Evolutionary conservation across 2,888 invertebrate species (phyloP).

Genomic region (Empis stercorea): DNA sequence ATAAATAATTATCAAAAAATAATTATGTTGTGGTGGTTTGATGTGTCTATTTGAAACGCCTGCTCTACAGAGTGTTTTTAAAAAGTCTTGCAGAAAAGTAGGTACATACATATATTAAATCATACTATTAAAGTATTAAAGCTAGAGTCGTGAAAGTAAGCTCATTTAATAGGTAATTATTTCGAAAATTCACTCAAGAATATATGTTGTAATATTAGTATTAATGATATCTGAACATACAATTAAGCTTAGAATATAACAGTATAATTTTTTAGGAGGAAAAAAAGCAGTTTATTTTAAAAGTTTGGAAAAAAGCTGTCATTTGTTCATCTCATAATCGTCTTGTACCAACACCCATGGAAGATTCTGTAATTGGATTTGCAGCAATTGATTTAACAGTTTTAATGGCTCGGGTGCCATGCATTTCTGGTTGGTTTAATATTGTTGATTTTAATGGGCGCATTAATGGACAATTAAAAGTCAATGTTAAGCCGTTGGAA

Average conservation of each 20-base stretch:
- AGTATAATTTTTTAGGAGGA: constrained; percentile 34
- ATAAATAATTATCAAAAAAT: too few relatives aligned
- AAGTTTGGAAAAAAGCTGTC: constrained; percentile 45
- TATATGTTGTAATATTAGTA: too few relatives aligned
- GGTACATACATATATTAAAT: too few relatives aligned
- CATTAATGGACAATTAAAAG: constrained; percentile 48
- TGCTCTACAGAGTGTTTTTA: too few relatives aligned
- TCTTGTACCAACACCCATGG: constrained; percentile 38
- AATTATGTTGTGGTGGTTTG: too few relatives aligned
- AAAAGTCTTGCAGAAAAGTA: too few relatives aligned
- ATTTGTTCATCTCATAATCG: constrained; percentile 28
- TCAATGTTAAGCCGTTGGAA: constrained; percentile 43
- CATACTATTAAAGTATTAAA: too few relatives aligned
- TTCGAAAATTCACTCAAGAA: too few relatives aligned
- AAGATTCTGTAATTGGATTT: constrained; percentile 47
- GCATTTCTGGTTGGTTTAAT: constrained; percentile 49
- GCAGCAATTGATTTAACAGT: constrained; percentile 45
- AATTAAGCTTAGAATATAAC: not conserved
- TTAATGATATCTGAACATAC: too few relatives aligned
- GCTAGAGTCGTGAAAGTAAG: too few relatives aligned
- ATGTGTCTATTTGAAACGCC: too few relatives aligned
- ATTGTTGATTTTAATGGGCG: constrained; percentile 46
- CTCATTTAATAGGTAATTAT: too few relatives aligned
- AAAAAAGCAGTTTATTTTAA: constrained; percentile 45
- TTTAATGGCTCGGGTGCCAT: constrained; percentile 38